phyloP scores from a whole-genome alignment of 2,888 invertebrate genomes.

The Zonitis immaculata region DNA sequence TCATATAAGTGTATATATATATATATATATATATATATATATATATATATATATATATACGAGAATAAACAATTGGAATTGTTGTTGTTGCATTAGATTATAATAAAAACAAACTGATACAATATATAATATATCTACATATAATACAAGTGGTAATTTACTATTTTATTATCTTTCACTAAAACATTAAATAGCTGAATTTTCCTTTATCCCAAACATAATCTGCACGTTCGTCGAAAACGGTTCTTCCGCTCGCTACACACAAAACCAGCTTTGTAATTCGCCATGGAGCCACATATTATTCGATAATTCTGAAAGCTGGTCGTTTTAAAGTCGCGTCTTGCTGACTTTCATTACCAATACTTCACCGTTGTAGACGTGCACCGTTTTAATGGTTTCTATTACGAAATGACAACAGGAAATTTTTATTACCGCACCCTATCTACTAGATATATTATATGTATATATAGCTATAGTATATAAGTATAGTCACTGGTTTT shows the following conservation, averaged over 20 bases:
- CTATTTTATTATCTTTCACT: neutral
- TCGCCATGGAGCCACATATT: neutral
- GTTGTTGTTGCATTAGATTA: too few relatives aligned
- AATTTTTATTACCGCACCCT: conserved; percentile 3
- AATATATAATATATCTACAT: neutral
- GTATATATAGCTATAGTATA: too few relatives aligned
- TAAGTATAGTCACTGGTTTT: too few relatives aligned
- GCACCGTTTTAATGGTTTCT: conserved; percentile 5
- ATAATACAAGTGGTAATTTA: too few relatives aligned
- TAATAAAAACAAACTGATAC: too few relatives aligned
- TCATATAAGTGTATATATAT: too few relatives aligned
- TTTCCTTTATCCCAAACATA: neutral
- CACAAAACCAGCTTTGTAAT: neutral
- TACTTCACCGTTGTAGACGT: conserved; percentile 2
- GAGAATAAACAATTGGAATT: too few relatives aligned
- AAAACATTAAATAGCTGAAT: neutral
- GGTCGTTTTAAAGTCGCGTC: neutral
- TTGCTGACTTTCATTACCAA: conserved; percentile 2
- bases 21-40: too few relatives aligned
- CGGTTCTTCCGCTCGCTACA: neutral
- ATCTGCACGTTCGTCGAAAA: neutral
- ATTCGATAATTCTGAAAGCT: neutral
- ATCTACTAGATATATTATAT: neutral
- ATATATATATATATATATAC: too few relatives aligned
- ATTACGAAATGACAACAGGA: conserved; percentile 10